Percentiles rank a stretch among this genome's conserved stretches.
Evolutionary conservation across 2,888 invertebrate species (phyloP).

Genomic region (Epinotia brunnichana): DNA sequence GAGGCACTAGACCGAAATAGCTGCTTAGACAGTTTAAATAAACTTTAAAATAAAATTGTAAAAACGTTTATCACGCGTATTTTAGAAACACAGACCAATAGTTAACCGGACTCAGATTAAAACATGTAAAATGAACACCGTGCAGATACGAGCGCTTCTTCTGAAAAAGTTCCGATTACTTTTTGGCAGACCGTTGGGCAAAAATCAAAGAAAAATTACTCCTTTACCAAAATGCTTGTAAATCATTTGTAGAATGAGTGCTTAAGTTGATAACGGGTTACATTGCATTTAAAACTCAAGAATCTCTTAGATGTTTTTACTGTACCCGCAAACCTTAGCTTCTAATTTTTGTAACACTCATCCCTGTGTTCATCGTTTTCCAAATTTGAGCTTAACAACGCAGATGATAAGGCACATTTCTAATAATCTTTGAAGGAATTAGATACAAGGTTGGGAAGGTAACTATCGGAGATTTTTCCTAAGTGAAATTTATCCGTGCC

Average conservation of each 20-base stretch:
- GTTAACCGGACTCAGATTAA: not conserved
- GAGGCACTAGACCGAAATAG: too few relatives aligned
- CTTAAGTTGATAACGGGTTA: constrained; percentile 34
- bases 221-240: constrained; percentile 7
- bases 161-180: too few relatives aligned
- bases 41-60: too few relatives aligned
- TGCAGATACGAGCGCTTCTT: too few relatives aligned
- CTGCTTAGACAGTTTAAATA: too few relatives aligned
- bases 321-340: constrained; percentile 6
- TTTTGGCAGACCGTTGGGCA: not conserved
- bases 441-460: constrained; percentile 3
- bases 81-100: too few relatives aligned
- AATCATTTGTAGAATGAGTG: constrained; percentile 13
- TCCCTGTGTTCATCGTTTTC: not conserved
- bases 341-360: not conserved
- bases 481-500: constrained; percentile 64
- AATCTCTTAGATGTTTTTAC: constrained; percentile 12
- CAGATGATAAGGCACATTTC: not conserved
- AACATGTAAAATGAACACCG: not conserved
- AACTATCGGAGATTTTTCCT: constrained; percentile 25
- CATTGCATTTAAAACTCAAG: constrained; percentile 28
- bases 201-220: not conserved
- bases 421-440: too few relatives aligned
- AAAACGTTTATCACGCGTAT: too few relatives aligned
- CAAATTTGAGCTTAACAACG: not conserved